Evolutionary conservation across 2,113 vertebrate genomes (phyloP).

Genomic region (Neotoma lepida): DNA sequence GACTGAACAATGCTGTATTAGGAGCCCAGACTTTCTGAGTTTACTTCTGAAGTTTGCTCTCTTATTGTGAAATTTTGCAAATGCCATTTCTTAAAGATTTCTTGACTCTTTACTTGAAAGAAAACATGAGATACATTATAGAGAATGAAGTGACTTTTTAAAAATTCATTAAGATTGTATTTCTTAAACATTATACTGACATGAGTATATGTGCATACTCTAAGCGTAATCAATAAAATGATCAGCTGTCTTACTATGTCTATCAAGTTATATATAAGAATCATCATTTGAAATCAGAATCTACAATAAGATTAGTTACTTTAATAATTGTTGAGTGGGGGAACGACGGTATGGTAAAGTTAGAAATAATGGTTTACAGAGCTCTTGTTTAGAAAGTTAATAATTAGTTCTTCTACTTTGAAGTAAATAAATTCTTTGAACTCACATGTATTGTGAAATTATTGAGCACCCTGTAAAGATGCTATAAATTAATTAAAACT

Average conservation of each 20-base stretch:
- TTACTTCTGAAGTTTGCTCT: background rate
- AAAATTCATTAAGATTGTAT: background rate
- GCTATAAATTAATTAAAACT: background rate
- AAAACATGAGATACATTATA: background rate
- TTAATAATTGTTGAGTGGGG: background rate
- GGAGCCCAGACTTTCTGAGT: background rate
- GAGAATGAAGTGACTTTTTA: background rate
- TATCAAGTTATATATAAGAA: background rate
- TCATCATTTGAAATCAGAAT: background rate
- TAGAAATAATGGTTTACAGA: background rate
- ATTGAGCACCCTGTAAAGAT: background rate
- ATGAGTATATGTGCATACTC: background rate
- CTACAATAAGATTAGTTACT: background rate
- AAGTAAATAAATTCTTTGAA: background rate
- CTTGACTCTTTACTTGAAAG: background rate
- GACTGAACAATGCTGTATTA: background rate
- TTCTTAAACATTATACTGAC: background rate
- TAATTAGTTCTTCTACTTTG: slow-evolving; percentile 8
- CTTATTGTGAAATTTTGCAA: background rate
- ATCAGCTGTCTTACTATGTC: background rate
- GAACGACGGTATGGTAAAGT: background rate
- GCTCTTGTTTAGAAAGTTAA: background rate
- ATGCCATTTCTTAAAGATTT: background rate
- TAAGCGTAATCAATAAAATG: background rate
- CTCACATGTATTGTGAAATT: slow-evolving; percentile 23